These are phyloP conservation scores for Erebia ligea DNA, from an alignment of 2,888 invertebrate species.

Conservation along the genomic window DNA sequence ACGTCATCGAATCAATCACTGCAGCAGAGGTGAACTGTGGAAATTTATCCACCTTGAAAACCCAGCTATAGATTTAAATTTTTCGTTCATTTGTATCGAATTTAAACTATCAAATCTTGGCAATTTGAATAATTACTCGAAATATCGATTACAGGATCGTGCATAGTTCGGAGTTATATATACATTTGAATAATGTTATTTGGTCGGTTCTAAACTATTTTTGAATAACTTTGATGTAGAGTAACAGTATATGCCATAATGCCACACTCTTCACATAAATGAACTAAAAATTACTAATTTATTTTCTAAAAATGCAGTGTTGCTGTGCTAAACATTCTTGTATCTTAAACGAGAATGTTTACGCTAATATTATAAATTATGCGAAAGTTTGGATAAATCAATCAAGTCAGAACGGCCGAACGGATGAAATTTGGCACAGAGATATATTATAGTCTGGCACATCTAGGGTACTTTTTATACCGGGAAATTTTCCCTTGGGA, in stretches of 20 bases:
- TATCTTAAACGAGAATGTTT: no score
- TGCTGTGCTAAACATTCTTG: no score
- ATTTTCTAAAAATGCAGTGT: constrained; percentile 2
- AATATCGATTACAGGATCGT: background rate
- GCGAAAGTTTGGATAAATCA: no score
- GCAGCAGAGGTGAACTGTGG: constrained; percentile 30
- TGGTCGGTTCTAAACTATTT: background rate
- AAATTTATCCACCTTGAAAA: constrained; percentile 34
- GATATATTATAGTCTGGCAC: no score
- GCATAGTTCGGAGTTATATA: constrained; percentile 3
- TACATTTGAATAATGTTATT: constrained; percentile 2
- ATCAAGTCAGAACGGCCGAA: no score
- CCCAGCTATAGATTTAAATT: constrained; percentile 29
- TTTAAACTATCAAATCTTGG: background rate
- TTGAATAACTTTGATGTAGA: constrained; percentile 8
- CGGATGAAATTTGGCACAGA: no score
- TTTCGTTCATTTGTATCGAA: constrained; percentile 29
- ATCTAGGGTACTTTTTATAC: no score
- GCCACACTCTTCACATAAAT: background rate
- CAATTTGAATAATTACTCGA: background rate
- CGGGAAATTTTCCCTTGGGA: no score
- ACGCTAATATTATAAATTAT: no score
- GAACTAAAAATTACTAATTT: background rate
- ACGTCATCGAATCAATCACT: constrained; percentile 41
- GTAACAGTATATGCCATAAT: background rate